Percentiles rank a stretch among this genome's conserved stretches.
phyloP scores from a whole-genome alignment of 1,140 invertebrate species.

The Eriosoma lanigerum region DNA sequence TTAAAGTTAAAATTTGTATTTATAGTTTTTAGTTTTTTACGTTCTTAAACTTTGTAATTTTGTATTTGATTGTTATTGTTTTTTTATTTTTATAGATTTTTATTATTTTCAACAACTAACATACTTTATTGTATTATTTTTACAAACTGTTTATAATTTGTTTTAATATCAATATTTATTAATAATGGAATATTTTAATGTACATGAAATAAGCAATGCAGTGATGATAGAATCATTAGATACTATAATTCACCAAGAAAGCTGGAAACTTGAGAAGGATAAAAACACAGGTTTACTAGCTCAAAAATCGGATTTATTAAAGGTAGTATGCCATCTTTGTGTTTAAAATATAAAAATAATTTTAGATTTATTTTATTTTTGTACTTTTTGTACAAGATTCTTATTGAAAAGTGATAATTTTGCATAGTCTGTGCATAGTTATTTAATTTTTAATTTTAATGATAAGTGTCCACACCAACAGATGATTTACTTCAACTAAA shows the following conservation, averaged over 20 bases:
- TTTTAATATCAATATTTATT: background rate
- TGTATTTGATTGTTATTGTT: background rate
- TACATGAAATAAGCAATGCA: constrained; percentile 23
- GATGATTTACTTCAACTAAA: no score
- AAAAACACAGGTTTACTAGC: constrained; percentile 20
- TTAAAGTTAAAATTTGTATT: no score
- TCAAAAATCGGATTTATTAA: background rate
- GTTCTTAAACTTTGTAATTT: no score
- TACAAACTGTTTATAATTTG: background rate
- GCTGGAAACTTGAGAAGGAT: constrained; percentile 6
- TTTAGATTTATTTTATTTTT: background rate
- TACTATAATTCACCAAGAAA: constrained; percentile 32
- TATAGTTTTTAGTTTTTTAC: no score
- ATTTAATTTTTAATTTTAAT: background rate
- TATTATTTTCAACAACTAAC: background rate
- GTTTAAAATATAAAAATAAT: background rate
- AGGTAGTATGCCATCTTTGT: background rate
- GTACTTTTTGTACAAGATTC: background rate
- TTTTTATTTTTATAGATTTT: background rate
- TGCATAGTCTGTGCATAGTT: no score
- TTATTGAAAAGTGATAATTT: background rate
- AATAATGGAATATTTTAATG: constrained; percentile 16
- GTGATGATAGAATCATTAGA: constrained; percentile 28
- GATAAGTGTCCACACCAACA: no score
- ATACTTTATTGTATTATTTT: background rate